Percentiles rank a stretch among this genome's conserved stretches.
Conservation (phyloP, 2,113 vertebrate species). For the Melanotaenia duboulayi region DNA sequence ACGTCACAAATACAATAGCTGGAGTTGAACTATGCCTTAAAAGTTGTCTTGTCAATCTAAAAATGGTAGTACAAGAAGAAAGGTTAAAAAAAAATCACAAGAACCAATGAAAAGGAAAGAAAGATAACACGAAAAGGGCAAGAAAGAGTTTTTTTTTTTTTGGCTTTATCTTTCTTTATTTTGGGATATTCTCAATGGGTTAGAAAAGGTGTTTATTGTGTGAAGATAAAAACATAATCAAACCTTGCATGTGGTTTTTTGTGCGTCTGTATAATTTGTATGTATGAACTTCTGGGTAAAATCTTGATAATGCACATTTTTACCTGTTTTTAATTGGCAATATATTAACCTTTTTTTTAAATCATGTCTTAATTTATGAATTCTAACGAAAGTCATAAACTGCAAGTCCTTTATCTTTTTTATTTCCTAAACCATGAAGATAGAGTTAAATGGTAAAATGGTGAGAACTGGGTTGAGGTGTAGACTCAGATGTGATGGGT, state of each 20-base stretch:
- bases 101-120: not conserved
- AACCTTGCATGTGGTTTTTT: not conserved
- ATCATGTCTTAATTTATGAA: constrained; percentile 53
- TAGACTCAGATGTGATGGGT: constrained; percentile 2
- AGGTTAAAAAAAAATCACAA: constrained; percentile 8
- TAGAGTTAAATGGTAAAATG: constrained; percentile 28
- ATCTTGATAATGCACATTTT: constrained; percentile 15
- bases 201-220: constrained; percentile 22
- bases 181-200: not conserved
- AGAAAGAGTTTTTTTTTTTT: not conserved
- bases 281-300: not conserved
- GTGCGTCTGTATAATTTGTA: constrained; percentile 3
- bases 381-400: constrained; percentile 58
- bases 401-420: constrained; percentile 57
- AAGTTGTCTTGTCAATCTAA: constrained; percentile 28
- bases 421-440: constrained; percentile 45
- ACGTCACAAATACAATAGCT: constrained; percentile 8
- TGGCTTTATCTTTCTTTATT: constrained; percentile 17
- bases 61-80: constrained; percentile 5
- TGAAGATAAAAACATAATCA: constrained; percentile 32
- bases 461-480: constrained; percentile 15
- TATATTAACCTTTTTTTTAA: constrained; percentile 36
- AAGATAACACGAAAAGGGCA: constrained; percentile 16
- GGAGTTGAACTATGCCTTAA: constrained; percentile 20
- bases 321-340: constrained; percentile 39